A percentile compares a stretch with the other conserved stretches of the same genome.
Evolutionary conservation across 2,113 vertebrate genomes (phyloP).

Genomic region (Saccopteryx bilineata): DNA sequence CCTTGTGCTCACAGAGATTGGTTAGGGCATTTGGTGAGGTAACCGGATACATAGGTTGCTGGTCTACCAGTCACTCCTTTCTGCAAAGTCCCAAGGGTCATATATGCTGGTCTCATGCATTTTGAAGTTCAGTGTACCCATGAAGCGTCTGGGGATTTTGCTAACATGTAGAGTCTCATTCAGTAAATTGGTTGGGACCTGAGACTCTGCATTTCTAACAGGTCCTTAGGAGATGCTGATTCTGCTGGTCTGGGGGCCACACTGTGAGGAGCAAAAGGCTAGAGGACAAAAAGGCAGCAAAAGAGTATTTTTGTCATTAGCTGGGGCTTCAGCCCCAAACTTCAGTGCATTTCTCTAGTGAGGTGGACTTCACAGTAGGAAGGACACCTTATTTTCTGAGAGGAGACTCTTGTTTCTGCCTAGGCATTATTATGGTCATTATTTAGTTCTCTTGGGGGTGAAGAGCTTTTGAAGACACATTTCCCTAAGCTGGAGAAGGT

Average conservation of each 20-base stretch:
- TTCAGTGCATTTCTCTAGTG: neutral
- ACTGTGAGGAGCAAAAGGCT: neutral
- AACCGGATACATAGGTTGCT: neutral
- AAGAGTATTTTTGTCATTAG: neutral
- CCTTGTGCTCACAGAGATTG: neutral
- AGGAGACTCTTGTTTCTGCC: neutral
- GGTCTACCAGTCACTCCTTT: neutral
- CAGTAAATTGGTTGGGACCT: neutral
- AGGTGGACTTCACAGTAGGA: neutral
- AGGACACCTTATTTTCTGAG: neutral
- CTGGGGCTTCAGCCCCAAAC: neutral
- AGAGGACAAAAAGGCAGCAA: neutral
- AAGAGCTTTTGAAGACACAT: neutral
- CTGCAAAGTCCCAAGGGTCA: neutral
- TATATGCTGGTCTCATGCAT: neutral
- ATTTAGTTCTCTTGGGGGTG: neutral
- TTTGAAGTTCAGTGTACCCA: neutral
- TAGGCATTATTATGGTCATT: neutral
- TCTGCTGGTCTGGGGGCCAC: neutral
- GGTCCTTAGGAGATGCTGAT: neutral
- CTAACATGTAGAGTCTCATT: neutral
- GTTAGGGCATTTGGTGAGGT: neutral
- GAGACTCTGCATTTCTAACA: constrained; percentile 12
- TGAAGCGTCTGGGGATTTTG: neutral
- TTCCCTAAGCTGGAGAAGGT: neutral